Percentiles rank a stretch among this genome's conserved stretches.
These are phyloP conservation scores for Drosophila macrospina DNA, from an alignment of 2,888 invertebrate genomes.

Conservation along the genomic window DNA sequence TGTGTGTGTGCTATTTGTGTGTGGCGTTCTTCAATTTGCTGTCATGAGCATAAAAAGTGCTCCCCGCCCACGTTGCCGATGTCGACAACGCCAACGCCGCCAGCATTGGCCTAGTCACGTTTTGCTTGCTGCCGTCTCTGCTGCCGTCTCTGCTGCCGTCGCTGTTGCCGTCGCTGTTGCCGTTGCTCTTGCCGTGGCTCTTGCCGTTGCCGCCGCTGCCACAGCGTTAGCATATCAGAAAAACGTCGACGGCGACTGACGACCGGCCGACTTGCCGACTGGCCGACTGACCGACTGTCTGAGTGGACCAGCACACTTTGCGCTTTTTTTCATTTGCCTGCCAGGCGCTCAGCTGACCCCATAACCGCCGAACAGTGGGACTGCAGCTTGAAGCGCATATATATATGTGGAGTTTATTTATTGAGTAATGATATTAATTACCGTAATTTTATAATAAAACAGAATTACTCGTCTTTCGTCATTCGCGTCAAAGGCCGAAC, in stretches of 20 bases:
- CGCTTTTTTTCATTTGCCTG: conserved; percentile 43
- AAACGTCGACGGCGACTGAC: too few species aligned
- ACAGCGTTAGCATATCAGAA: too few species aligned
- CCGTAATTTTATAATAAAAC: too few species aligned
- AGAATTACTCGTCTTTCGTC: too few species aligned
- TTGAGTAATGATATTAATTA: too few species aligned
- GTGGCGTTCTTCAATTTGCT: conserved; percentile 55
- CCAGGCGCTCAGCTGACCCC: conserved; percentile 30
- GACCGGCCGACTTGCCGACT: too few species aligned
- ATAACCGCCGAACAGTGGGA: conserved; percentile 18
- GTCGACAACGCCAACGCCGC: conserved; percentile 31
- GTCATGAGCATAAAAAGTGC: conserved; percentile 59
- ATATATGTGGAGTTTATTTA: too few species aligned
- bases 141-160: not conserved
- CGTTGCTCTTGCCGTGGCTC: too few species aligned
- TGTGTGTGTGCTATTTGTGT: conserved; percentile 34
- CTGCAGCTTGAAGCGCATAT: too few species aligned
- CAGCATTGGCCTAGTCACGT: conserved; percentile 71
- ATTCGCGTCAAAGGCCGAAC: too few species aligned
- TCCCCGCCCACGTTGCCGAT: conserved; percentile 40
- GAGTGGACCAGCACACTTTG: conserved; percentile 15
- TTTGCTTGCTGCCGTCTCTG: conserved; percentile 22
- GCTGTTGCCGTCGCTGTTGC: not conserved
- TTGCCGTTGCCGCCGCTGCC: too few species aligned
- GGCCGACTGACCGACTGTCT: too few species aligned